phyloP scores from a whole-genome alignment of 2,888 invertebrate species.

The Neria commutata region DNA sequence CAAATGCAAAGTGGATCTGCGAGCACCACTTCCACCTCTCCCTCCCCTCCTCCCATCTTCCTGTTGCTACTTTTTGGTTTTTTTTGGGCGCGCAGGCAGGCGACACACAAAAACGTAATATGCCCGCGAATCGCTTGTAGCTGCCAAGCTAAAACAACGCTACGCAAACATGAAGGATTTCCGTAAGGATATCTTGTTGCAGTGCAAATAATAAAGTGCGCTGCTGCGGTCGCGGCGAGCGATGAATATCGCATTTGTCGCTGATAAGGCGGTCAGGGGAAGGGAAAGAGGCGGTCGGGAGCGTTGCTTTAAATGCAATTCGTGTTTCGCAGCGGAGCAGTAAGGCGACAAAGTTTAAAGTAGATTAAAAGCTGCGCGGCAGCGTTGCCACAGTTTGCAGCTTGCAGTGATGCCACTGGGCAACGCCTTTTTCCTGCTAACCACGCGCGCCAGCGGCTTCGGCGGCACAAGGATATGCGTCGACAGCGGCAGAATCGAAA shows the following conservation, averaged over 20 bases:
- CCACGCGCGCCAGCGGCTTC: constrained; percentile 12
- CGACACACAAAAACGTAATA: neutral
- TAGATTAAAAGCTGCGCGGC: constrained; percentile 48
- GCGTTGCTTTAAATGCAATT: constrained; percentile 40
- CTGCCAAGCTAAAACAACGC: constrained; percentile 22
- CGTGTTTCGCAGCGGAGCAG: constrained; percentile 37
- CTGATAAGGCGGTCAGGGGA: neutral
- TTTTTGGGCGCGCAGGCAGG: neutral
- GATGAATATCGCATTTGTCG: constrained; percentile 15
- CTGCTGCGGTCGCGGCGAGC: neutral
- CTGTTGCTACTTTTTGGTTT: too few species aligned
- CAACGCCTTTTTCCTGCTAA: constrained; percentile 9
- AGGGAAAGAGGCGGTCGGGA: constrained; percentile 2
- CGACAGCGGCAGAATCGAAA: constrained; percentile 36
- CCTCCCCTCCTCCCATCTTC: too few species aligned
- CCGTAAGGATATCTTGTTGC: constrained; percentile 42
- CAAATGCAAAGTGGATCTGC: constrained; percentile 51
- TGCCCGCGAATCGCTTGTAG: neutral
- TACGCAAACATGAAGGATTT: constrained; percentile 39
- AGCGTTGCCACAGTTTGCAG: constrained; percentile 26
- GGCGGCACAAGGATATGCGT: neutral
- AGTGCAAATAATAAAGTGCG: constrained; percentile 16
- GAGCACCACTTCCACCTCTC: neutral
- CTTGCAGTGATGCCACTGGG: neutral
- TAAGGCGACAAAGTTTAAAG: constrained; percentile 50